Evolutionary conservation across 2,113 vertebrate species (phyloP), one percentile per base, ranked within the genome.

Genomic region (Campylomormyrus numenius): DNA sequence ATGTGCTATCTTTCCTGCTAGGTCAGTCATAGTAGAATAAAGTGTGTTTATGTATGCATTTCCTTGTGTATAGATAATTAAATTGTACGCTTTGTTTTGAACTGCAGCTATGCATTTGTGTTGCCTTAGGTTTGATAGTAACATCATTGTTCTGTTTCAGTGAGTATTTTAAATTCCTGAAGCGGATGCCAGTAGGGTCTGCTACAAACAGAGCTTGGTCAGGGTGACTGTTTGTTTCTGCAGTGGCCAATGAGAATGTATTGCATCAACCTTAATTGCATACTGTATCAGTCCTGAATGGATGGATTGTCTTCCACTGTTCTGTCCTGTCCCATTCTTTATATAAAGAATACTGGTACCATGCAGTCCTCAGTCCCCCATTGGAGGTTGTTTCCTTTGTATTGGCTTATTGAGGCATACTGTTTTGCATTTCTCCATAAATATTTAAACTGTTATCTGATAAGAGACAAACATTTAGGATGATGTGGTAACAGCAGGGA

Each of bases 231-330:
- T 90, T 85, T 52, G 80, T 91, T 85, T 91, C 42, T 92, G 15
- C 88, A 83, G 88, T 88, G 42, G 88, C 83, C n/a, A 17, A 8
- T 83, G 84, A 88, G 92, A 92, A 91, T 88, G 89, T 90, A 86
- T 90, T 90, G 89, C 87, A 88, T 93, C 93, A 89, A 88, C 92
- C 91, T 91, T 92, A 94, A 95, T 93, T 93, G 92, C 94, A 93
- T 92, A 93, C 94, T 93, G 94, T 93, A 92, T 90, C 89, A 92
- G 53, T 90, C 90, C 93, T 95, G 94, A 96, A 96, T 94, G 85
- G 93, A 31, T 49, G 87, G 92, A 94, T 93, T 96, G 95, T 95
- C 91, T 42, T 53, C 89, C 90, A 92, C 93, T 94, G 93, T 94
- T 92, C 74, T 39, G 91, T 92, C 91, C 91, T 93, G 93, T 93